phyloP scores from a whole-genome alignment of 2,113 vertebrate species.

The Pygoscelis antarcticus region DNA sequence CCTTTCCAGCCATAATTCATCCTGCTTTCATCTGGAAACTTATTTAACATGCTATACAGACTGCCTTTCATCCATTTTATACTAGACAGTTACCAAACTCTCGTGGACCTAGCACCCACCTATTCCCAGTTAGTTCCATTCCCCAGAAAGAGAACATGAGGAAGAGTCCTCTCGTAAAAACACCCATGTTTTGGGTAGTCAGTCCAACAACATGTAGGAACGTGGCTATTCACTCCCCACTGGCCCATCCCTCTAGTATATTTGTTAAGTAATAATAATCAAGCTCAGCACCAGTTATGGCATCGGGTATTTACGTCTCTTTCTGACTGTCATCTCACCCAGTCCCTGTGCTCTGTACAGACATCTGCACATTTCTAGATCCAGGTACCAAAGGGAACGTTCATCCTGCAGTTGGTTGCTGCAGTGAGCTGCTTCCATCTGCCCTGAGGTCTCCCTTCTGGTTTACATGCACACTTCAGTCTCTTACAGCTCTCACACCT shows the following conservation, averaged over 20 bases:
- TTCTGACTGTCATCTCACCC: background rate
- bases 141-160: background rate
- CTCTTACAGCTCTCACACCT: background rate
- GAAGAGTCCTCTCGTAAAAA: background rate
- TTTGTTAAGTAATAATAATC: fast-evolving
- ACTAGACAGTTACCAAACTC: background rate
- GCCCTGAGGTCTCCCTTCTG: background rate
- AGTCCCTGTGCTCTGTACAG: background rate
- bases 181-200: fast-evolving
- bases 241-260: background rate
- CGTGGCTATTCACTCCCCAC: background rate
- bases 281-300: background rate
- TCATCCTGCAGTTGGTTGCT: background rate
- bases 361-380: fast-evolving
- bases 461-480: background rate
- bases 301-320: background rate
- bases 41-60: background rate
- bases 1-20: background rate
- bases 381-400: background rate
- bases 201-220: background rate
- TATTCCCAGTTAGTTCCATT: background rate
- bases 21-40: background rate
- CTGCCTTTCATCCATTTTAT: background rate
- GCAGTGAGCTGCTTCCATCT: background rate
- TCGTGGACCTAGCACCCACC: background rate